phyloP scores from a whole-genome alignment of 2,113 vertebrate species.

The Thunnus maccoyii region DNA sequence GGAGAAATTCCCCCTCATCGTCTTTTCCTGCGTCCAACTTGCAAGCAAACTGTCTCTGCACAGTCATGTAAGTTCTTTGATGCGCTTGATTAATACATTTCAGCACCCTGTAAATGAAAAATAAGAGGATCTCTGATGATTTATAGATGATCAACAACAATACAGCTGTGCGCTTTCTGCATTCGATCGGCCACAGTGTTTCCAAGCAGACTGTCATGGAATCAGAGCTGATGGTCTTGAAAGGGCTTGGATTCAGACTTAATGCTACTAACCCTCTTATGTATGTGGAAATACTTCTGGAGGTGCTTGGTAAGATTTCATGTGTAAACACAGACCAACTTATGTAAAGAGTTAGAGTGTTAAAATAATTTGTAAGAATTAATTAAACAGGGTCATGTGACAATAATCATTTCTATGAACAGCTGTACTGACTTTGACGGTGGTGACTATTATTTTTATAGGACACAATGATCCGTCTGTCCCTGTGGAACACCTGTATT shows the following conservation, averaged over 20 bases:
- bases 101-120: neutral
- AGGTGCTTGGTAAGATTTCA: constrained; percentile 90
- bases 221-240: constrained; percentile 90
- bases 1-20: constrained; percentile 84
- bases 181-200: constrained; percentile 83
- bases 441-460: constrained; percentile 55
- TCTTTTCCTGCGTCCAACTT: constrained; percentile 92
- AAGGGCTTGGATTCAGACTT: constrained; percentile 90
- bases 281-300: constrained; percentile 92
- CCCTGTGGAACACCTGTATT: constrained; percentile 80
- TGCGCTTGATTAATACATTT: neutral
- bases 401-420: neutral
- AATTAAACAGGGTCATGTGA: neutral
- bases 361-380: no score
- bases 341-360: neutral
- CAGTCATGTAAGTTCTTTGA: constrained; percentile 82
- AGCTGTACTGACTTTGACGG: neutral
- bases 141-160: constrained; percentile 87
- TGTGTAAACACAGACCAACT: neutral
- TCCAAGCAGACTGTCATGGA: constrained; percentile 88
- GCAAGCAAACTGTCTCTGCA: constrained; percentile 93
- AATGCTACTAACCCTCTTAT: constrained; percentile 88
- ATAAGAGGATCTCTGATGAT: neutral
- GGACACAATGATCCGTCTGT: constrained; percentile 90
- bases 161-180: constrained; percentile 88